Conservation (phyloP, 2,888 invertebrate genomes). For the Agriopis aurantiaria region DNA sequence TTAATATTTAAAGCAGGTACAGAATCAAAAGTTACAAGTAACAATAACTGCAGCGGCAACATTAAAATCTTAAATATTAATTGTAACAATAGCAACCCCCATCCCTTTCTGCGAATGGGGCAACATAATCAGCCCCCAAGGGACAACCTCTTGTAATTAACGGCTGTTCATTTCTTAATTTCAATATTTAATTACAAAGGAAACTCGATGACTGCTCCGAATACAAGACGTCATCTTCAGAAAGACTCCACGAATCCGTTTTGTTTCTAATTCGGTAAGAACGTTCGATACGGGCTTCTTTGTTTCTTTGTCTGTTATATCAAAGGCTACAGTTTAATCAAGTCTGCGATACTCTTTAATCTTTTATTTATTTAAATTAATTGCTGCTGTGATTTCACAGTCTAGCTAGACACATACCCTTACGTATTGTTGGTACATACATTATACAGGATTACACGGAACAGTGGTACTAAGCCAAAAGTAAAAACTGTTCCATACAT, state of each 20-base stretch:
- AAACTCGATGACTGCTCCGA: conserved; percentile 83
- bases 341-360: conserved; percentile 34
- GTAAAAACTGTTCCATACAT: not conserved
- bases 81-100: conserved; percentile 72
- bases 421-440: not conserved
- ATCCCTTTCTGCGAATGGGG: conserved; percentile 81
- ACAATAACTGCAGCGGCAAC: conserved; percentile 56
- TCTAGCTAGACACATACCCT: not conserved
- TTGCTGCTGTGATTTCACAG: conserved; percentile 39
- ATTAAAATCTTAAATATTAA: conserved; percentile 75
- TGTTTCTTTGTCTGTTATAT: conserved; percentile 72
- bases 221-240: conserved; percentile 84
- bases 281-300: conserved; percentile 72
- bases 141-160: conserved; percentile 87
- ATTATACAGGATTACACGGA: not conserved
- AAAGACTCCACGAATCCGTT: conserved; percentile 77
- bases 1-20: no score
- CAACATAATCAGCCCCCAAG: conserved; percentile 83
- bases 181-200: conserved; percentile 88
- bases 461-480: not conserved
- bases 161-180: conserved; percentile 88
- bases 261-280: conserved; percentile 77
- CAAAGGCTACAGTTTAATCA: conserved; percentile 67
- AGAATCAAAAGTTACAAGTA: not conserved
- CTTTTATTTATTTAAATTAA: conserved; percentile 33